Conservation (phyloP, 2,797 vertebrate species). For the Microchirus variegatus region DNA sequence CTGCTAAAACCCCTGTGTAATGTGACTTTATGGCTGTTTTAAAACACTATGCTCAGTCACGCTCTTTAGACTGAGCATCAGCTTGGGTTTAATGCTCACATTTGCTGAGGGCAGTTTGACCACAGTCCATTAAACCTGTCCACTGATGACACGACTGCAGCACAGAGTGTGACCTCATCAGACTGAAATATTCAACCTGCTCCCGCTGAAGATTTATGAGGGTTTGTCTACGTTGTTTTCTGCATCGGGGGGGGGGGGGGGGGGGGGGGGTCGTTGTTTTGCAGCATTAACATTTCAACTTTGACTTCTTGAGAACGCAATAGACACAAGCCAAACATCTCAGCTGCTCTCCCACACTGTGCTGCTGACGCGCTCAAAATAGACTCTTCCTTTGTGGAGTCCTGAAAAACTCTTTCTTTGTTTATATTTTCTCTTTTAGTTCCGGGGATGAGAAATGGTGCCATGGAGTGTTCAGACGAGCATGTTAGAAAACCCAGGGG, state of each 20-base stretch:
- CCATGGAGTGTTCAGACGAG: neutral
- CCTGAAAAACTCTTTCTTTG: constrained; percentile 41
- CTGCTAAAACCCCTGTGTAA: neutral
- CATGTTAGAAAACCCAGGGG: no score
- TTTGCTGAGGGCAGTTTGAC: neutral
- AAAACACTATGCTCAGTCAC: constrained; percentile 4
- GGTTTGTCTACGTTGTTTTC: constrained; percentile 34
- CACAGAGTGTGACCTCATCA: constrained; percentile 7
- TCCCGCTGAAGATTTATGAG: constrained; percentile 13
- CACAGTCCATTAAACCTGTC: neutral
- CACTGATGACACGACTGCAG: neutral
- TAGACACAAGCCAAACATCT: constrained; percentile 70
- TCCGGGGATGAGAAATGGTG: constrained; percentile 37
- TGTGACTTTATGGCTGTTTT: constrained; percentile 6
- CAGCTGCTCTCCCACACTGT: constrained; percentile 85
- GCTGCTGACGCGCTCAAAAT: constrained; percentile 67
- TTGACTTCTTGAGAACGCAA: constrained; percentile 81
- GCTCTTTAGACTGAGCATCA: constrained; percentile 1
- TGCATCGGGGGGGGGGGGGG: constrained; percentile 14
- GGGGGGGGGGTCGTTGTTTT: constrained; percentile 58
- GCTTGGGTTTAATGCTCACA: constrained; percentile 5
- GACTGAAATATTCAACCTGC: neutral
- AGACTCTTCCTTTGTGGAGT: constrained; percentile 65
- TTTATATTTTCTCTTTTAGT: constrained; percentile 47
- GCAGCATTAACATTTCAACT: constrained; percentile 76